Evolutionary conservation across 37 sponge, comb jelly and placozoan species (phyloP).

Genomic region (Spongilla lacustris): DNA sequence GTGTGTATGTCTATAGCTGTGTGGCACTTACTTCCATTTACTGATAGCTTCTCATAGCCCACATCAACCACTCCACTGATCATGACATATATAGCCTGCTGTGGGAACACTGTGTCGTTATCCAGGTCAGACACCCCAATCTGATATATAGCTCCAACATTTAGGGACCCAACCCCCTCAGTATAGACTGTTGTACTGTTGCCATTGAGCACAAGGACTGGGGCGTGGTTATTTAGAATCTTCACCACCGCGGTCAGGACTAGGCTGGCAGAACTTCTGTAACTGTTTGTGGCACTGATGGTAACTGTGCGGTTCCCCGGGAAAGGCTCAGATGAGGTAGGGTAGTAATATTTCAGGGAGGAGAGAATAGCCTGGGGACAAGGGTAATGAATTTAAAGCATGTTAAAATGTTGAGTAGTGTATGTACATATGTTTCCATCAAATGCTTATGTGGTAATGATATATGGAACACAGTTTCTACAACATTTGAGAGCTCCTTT

Average conservation of each 20-base stretch:
- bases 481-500: no score
- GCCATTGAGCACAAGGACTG: slow-evolving; percentile 40
- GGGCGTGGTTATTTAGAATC: slow-evolving; percentile 59
- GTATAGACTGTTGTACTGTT: slow-evolving; percentile 4
- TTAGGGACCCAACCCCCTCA: slow-evolving; percentile 23
- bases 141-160: background rate
- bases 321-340: slow-evolving; percentile 25
- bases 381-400: background rate
- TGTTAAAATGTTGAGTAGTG: no score
- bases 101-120: background rate
- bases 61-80: background rate
- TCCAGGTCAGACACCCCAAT: background rate
- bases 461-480: no score
- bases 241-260: slow-evolving; percentile 16
- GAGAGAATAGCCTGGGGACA: slow-evolving; percentile 18
- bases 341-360: slow-evolving; percentile 35
- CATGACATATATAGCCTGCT: background rate
- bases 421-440: no score
- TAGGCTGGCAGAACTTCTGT: background rate
- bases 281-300: slow-evolving; percentile 38
- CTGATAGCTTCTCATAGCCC: background rate
- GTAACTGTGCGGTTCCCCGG: slow-evolving; percentile 36
- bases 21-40: background rate
- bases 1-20: background rate
- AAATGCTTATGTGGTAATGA: no score